Evolutionary conservation across 2,888 invertebrate species (phyloP), one percentile per base, ranked within the genome.

Genomic region (Lordiphosa fenestrarum): DNA sequence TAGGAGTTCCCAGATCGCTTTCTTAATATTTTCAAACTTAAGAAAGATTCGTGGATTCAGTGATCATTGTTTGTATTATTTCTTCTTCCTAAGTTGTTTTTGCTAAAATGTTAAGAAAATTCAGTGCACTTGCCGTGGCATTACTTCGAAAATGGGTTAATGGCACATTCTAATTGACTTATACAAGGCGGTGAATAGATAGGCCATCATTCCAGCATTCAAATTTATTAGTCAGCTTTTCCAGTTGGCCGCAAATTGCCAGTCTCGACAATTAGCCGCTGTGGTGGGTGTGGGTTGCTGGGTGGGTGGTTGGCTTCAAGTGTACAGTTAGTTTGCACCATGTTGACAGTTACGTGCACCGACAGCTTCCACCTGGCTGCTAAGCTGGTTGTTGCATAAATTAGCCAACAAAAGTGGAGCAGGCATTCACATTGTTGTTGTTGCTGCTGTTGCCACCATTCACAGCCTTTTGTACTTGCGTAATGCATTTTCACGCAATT

Each of bases 401-500:
- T 83, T 80, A 80, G 59, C 68, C 71, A 65, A 64, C 69, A 82
- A 77, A 64, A 78, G 78, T 77, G 40, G 77, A 82, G 77, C 76
- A 30, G 49, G 59, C 74, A 70, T 81, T 52, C 64, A 64, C 64
- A 64, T 64, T 57, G 54, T 49, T 57, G 54, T 49, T 48, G 54
- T 23, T 69, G 66, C 63, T 68, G 62, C 21, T 15, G 36, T 33
- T 33, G 42, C 73, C 82, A 76, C 81, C 77, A 77, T 76, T 76
- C 75, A 73, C 75, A 76, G 82, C 73, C 77, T 77, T 77, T 77
- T 78, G 78, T 82, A 78, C 77, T 77, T 77, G 77, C 77, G 77
- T 77, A 77, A 77, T 77, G 82, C 77, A 82, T 82, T 77, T 77
- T 77, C 77, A 77, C 77, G 77, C 77, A 77, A 77, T 82, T 77